Evolutionary conservation across 1,140 invertebrate genomes (phyloP).

Genomic region (Ruditapes philippinarum): DNA sequence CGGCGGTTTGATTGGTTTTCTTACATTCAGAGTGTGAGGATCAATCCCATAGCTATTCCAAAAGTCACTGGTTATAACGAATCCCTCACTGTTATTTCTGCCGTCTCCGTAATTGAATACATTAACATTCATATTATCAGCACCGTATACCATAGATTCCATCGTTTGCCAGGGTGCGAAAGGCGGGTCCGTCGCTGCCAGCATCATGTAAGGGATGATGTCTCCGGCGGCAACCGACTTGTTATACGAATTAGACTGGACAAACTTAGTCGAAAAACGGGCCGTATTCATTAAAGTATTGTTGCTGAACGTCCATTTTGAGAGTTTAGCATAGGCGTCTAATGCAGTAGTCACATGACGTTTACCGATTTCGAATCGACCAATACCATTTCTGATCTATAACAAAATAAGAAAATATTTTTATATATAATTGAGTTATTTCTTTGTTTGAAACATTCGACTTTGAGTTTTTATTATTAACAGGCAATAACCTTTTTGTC

Average conservation of each 20-base stretch:
- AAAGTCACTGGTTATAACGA: slow-evolving; percentile 79
- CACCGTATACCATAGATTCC: slow-evolving; percentile 71
- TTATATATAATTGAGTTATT: too few relatives aligned
- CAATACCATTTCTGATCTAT: slow-evolving; percentile 82
- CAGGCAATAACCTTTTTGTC: too few relatives aligned
- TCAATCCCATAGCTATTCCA: slow-evolving; percentile 82
- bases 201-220: slow-evolving; percentile 79
- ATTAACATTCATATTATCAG: slow-evolving; percentile 85
- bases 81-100: slow-evolving; percentile 58
- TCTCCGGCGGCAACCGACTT: slow-evolving; percentile 71
- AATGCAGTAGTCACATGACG: slow-evolving; percentile 76
- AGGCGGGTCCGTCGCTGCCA: slow-evolving; percentile 76
- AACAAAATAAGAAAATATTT: not conserved
- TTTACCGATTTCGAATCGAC: slow-evolving; percentile 77
- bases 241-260: slow-evolving; percentile 78
- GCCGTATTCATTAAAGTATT: slow-evolving; percentile 66
- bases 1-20: slow-evolving; percentile 44
- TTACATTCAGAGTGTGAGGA: slow-evolving; percentile 70
- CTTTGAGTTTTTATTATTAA: too few relatives aligned
- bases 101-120: slow-evolving; percentile 71
- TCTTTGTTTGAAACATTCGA: too few relatives aligned
- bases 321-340: slow-evolving; percentile 81
- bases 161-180: slow-evolving; percentile 73
- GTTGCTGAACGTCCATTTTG: slow-evolving; percentile 77
- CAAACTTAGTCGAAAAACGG: slow-evolving; percentile 78